Evolutionary conservation across 2,113 vertebrate species (phyloP), one percentile per base, ranked within the genome.

Genomic region (Poicephalus gulielmi): DNA sequence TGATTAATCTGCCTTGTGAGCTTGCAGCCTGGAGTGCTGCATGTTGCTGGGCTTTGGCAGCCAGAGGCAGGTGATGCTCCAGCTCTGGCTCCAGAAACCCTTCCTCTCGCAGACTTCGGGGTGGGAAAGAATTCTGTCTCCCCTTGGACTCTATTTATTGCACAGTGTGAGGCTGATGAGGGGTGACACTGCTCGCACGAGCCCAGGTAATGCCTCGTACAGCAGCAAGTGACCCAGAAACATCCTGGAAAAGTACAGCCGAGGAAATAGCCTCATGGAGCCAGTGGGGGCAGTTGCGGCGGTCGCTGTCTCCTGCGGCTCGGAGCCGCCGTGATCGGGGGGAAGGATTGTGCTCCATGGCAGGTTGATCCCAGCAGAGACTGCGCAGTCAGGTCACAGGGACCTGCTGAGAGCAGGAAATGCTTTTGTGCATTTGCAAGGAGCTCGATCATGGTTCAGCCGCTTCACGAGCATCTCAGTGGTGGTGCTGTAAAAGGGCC

Each of bases 161-260:
- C 90, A 64, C 50, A 47, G 73, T 31, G 80, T 95, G 96, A 97
- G 95, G 46, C 93, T 96, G 95, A 97, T 96, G 66, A 95, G 66
- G 90, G 95, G 64, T 92, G 95, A 97, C 95, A 97, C 86, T 28
- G 55, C 92, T 96, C 96, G 94, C 95, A 93, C 17, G 57, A 96
- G 95, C 41, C 92, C 95, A 96, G 96, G 95, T 96, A 95, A 96
- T 96, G 96, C 95, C 83, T 97, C 80, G 75, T 94, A 95, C 8
- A 14, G 86, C 67, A 93, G 24, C 88, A 96, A 97, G 86, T 95
- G 94, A 96, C 93, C 96, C 95, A 94, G 95, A 95, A 96, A 94
- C 76, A 75, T 90, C 88, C 94, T 92, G 96, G 83, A 96, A 96
- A 97, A 95, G 94, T 88, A 83, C 95, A 97, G 94, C 88, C 63